Percentiles rank a stretch among this genome's conserved stretches.
Evolutionary conservation across 2,888 invertebrate species (phyloP).

Genomic region (Cantharis lateralis): DNA sequence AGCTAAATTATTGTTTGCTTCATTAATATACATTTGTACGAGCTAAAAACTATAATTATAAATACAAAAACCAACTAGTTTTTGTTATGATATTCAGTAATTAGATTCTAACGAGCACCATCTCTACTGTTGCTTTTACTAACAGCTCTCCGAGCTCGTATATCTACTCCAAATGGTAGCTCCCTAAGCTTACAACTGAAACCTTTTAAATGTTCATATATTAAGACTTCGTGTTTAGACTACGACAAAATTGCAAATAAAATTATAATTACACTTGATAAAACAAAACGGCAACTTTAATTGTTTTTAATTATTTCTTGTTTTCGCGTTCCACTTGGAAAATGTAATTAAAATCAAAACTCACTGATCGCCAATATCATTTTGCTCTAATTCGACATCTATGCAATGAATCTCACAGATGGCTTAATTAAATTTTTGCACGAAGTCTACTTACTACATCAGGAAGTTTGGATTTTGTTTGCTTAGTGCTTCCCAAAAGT

Average conservation of each 20-base stretch:
- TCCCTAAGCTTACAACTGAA: conserved; percentile 3
- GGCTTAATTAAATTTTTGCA: not conserved
- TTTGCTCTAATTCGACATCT: not conserved
- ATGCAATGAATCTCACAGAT: not conserved
- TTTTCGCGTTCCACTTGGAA: not conserved
- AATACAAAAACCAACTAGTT: not conserved
- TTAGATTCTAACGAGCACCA: conserved; percentile 2
- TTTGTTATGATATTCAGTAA: not conserved
- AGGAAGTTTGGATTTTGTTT: not conserved
- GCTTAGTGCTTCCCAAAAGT: not conserved
- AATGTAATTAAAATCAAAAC: not conserved
- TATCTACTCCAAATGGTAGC: not conserved
- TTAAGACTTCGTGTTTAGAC: conserved; percentile 2
- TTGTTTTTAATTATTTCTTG: not conserved
- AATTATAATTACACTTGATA: not conserved
- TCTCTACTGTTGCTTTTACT: conserved; percentile 1
- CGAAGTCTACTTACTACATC: not conserved
- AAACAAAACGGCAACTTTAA: not conserved
- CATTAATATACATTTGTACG: not conserved
- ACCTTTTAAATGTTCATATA: conserved; percentile 5
- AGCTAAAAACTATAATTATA: not conserved
- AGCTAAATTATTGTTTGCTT: not conserved
- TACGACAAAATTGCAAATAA: not conserved
- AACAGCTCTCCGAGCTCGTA: not conserved
- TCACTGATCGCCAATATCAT: not conserved